A percentile compares a stretch with the other conserved stretches of the same genome.
phyloP scores from a whole-genome alignment of 2,113 vertebrate species.

The Cyprinus carpio region DNA sequence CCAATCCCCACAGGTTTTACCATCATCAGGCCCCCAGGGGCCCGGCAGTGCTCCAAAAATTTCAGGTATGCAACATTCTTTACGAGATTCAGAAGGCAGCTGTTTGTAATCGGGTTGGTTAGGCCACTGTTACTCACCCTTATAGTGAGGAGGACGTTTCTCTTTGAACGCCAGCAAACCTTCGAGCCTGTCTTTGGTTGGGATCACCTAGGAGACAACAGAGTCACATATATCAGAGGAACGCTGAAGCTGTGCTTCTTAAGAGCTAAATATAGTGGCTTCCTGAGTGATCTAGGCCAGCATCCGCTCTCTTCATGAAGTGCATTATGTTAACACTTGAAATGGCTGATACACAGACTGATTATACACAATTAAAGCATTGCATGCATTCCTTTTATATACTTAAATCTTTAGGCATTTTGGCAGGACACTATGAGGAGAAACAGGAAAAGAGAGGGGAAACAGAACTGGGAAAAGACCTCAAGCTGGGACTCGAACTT shows the following conservation, averaged over 20 bases:
- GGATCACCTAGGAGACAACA: slow-evolving; percentile 84
- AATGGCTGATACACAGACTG: not conserved
- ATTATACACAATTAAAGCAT: not conserved
- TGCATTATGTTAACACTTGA: not conserved
- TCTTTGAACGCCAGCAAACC: slow-evolving; percentile 96
- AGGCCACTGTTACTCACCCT: slow-evolving; percentile 82
- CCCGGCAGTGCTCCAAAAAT: not conserved
- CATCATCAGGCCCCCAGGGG: not conserved
- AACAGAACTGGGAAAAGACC: not conserved
- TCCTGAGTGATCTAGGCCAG: slow-evolving; percentile 15
- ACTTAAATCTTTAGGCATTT: not conserved
- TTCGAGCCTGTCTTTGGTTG: slow-evolving; percentile 95
- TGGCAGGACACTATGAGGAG: not conserved
- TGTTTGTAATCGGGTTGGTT: not conserved
- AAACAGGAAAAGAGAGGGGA: not conserved
- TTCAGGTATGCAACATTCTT: slow-evolving; percentile 38
- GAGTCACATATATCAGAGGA: not conserved
- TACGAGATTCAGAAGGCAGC: slow-evolving; percentile 52
- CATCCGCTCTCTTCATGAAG: not conserved
- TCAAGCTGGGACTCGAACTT: not conserved
- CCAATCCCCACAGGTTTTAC: slow-evolving; percentile 25
- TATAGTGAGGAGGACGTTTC: slow-evolving; percentile 88
- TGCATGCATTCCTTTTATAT: not conserved
- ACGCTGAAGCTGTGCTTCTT: not conserved
- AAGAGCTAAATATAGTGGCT: slow-evolving; percentile 1